Conservation (phyloP, 2,888 invertebrate species). For the Branchellion lobata region DNA sequence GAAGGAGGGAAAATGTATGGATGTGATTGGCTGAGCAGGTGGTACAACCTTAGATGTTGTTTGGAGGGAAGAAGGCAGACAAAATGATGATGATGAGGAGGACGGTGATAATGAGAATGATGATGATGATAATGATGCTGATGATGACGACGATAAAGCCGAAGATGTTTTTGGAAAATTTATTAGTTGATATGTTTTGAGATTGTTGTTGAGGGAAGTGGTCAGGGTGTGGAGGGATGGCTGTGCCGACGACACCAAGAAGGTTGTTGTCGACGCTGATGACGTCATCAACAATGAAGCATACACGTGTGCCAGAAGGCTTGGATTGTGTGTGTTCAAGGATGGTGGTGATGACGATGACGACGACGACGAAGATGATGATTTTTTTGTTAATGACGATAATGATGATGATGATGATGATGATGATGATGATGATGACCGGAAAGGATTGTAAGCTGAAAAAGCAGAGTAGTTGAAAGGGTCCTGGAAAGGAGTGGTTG, state of each 20-base stretch:
- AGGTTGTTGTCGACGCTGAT: neutral
- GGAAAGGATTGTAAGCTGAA: too few relatives aligned
- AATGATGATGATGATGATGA: neutral
- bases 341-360: neutral
- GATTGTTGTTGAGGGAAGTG: neutral
- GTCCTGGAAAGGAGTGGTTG: too few relatives aligned
- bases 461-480: too few relatives aligned
- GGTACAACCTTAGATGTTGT: neutral
- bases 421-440: too few relatives aligned
- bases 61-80: constrained; percentile 1
- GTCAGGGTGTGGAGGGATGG: neutral
- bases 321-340: neutral
- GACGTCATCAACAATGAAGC: constrained; percentile 6
- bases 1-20: neutral
- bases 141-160: neutral
- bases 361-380: neutral
- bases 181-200: neutral
- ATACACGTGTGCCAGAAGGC: neutral
- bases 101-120: neutral
- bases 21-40: neutral
- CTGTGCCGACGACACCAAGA: neutral
- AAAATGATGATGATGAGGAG: constrained; percentile 1
- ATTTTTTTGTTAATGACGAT: neutral
- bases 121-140: constrained; percentile 4
- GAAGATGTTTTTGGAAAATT: neutral